A percentile compares a stretch with the other conserved stretches of the same genome.
These are phyloP conservation scores for Mionectes macconnelli DNA, from an alignment of 2,113 vertebrate species.

Conservation along the genomic window DNA sequence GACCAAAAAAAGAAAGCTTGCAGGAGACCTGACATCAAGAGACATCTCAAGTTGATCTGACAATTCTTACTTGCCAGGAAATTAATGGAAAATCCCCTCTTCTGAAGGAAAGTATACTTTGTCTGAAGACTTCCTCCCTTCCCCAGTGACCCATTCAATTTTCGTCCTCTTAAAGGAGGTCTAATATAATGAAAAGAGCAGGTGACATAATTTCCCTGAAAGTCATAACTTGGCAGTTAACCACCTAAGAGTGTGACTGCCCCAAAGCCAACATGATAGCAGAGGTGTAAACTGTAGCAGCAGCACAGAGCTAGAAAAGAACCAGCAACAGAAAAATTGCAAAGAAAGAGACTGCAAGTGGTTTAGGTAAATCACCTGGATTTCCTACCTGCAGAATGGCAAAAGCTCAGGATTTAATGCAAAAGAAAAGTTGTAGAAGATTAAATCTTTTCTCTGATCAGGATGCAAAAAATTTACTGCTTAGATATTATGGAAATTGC, in stretches of 20 bases:
- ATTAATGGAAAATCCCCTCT: background rate
- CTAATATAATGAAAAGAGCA: background rate
- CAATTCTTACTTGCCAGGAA: background rate
- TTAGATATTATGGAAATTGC: background rate
- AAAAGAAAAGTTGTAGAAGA: background rate
- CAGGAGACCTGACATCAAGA: background rate
- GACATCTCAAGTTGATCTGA: background rate
- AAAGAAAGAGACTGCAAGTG: background rate
- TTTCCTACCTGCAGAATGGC: background rate
- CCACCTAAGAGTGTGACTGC: background rate
- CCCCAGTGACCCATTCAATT: background rate
- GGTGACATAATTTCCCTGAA: background rate
- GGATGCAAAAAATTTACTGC: background rate
- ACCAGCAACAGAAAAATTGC: background rate
- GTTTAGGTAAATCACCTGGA: background rate
- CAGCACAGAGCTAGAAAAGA: background rate
- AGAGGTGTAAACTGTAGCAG: rapidly evolving
- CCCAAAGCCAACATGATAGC: background rate
- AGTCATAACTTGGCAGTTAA: background rate
- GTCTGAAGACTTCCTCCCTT: background rate
- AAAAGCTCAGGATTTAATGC: background rate
- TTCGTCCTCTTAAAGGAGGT: background rate
- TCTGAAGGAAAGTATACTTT: background rate
- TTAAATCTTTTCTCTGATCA: background rate
- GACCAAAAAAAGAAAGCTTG: background rate